Conservation (phyloP, 1,140 invertebrate genomes). For the Pachypeltis micranthus region DNA sequence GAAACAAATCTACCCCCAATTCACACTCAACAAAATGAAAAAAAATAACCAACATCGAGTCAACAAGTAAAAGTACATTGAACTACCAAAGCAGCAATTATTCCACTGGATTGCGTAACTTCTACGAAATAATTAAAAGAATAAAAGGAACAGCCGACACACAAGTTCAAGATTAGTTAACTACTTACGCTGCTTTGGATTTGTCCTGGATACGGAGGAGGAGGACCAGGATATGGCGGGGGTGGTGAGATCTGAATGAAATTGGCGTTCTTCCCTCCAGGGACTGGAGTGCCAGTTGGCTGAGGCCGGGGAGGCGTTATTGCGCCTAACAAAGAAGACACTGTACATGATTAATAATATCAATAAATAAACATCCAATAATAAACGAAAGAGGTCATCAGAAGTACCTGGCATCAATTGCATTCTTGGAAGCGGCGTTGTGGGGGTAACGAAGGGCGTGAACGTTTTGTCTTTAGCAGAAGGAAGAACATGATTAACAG, state of each 20-base stretch:
- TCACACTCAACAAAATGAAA: too few species aligned
- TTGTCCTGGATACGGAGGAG: conserved; percentile 56
- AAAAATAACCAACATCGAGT: too few species aligned
- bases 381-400: background rate
- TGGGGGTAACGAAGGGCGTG: conserved; percentile 12
- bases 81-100: too few species aligned
- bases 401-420: conserved; percentile 12
- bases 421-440: conserved; percentile 14
- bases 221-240: conserved; percentile 48
- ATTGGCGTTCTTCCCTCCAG: background rate
- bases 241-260: conserved; percentile 36
- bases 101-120: too few species aligned
- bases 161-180: background rate
- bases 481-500: background rate
- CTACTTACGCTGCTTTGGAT: conserved; percentile 8
- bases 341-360: background rate
- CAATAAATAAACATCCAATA: background rate
- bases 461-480: conserved; percentile 7
- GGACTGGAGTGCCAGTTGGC: background rate
- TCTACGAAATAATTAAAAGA: too few species aligned
- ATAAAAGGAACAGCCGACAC: background rate
- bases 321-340: background rate
- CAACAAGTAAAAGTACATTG: too few species aligned
- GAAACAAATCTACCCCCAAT: too few species aligned
- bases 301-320: background rate